Evolutionary conservation across 1,140 invertebrate species (phyloP).

Genomic region (Micrasema longulum): DNA sequence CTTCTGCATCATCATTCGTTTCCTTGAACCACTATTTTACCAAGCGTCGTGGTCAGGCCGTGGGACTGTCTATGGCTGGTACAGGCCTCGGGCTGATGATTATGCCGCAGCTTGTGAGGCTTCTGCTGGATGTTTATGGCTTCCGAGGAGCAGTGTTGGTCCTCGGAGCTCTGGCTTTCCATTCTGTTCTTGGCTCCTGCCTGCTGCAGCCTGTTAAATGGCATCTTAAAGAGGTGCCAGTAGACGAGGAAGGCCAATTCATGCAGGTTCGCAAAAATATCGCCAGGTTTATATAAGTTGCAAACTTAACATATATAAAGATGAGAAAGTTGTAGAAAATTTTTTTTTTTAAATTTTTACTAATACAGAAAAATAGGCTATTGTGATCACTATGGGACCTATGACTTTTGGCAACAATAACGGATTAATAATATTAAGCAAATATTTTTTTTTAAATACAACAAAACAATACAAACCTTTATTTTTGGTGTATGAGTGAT

Average conservation of each 20-base stretch:
- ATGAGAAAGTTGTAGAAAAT: too few relatives aligned
- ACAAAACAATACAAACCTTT: too few relatives aligned
- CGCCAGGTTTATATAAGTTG: too few relatives aligned
- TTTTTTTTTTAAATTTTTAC: too few relatives aligned
- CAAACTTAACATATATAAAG: too few relatives aligned
- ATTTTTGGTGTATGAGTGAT: too few relatives aligned
- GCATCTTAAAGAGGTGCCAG: constrained; percentile 72
- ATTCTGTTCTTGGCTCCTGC: constrained; percentile 74
- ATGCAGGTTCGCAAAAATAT: too few relatives aligned
- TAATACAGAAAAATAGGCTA: too few relatives aligned
- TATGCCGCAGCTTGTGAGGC: constrained; percentile 77
- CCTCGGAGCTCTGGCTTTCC: constrained; percentile 74
- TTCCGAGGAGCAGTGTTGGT: constrained; percentile 77
- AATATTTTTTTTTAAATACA: too few relatives aligned
- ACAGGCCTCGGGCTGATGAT: constrained; percentile 81
- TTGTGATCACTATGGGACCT: too few relatives aligned
- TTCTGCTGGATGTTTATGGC: constrained; percentile 71
- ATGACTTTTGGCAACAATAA: too few relatives aligned
- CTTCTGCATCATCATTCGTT: constrained; percentile 78
- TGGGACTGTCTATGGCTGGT: constrained; percentile 80
- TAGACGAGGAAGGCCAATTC: constrained; percentile 70
- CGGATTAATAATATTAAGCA: too few relatives aligned
- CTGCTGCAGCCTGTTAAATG: constrained; percentile 76
- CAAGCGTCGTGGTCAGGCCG: constrained; percentile 79
- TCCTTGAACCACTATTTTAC: constrained; percentile 81